phyloP scores from a whole-genome alignment of 2,113 vertebrate genomes.

The Phyllostomus hastatus region DNA sequence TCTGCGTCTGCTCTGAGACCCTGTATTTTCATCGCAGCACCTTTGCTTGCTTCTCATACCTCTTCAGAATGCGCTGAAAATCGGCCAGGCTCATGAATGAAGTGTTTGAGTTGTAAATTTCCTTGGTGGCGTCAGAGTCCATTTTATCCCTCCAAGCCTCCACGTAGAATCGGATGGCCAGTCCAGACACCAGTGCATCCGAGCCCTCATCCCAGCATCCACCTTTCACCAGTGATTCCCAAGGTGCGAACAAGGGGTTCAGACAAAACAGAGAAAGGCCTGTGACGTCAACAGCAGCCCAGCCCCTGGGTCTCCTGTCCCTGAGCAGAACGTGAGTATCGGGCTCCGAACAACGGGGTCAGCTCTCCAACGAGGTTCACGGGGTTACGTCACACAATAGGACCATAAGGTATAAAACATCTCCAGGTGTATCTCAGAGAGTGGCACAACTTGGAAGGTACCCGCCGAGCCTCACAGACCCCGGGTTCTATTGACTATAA shows the following conservation, averaged over 20 bases:
- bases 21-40: background rate
- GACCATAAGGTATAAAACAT: background rate
- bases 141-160: background rate
- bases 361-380: background rate
- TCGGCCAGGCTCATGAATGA: background rate
- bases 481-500: background rate
- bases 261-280: background rate
- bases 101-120: background rate
- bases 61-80: background rate
- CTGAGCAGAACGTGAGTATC: background rate
- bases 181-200: background rate
- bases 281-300: background rate
- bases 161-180: background rate
- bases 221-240: background rate
- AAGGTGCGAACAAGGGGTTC: background rate
- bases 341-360: background rate
- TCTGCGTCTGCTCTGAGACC: background rate
- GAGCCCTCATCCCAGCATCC: background rate
- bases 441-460: background rate
- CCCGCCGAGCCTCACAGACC: background rate
- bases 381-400: background rate
- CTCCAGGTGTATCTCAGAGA: background rate
- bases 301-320: no score
- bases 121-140: background rate
- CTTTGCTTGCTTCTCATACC: background rate